Percentiles rank a stretch among this genome's conserved stretches.
Evolutionary conservation across 2,797 vertebrate genomes (phyloP).

Genomic region (Scomberomorus guttatus): DNA sequence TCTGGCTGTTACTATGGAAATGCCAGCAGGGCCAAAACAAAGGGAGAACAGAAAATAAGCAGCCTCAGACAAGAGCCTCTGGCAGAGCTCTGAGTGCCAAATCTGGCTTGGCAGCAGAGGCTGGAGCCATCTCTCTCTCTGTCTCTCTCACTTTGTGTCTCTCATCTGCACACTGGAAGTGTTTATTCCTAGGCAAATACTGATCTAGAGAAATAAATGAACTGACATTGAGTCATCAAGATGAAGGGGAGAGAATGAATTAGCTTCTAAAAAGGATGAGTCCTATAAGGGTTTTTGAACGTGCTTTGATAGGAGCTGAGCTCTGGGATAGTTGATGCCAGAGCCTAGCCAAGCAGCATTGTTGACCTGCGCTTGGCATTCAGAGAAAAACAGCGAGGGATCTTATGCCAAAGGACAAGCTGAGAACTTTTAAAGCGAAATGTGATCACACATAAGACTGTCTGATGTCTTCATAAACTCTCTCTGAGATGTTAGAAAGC

Average conservation of each 20-base stretch:
- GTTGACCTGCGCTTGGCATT: constrained; percentile 24
- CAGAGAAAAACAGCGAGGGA: constrained; percentile 7
- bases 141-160: constrained; percentile 15
- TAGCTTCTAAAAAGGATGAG: constrained; percentile 7
- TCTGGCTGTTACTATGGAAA: constrained; percentile 82
- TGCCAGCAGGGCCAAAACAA: constrained; percentile 73
- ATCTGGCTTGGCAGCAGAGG: constrained; percentile 61
- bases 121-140: constrained; percentile 33
- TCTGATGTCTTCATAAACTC: constrained; percentile 5
- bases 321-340: background rate
- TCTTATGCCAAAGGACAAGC: constrained; percentile 1
- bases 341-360: constrained; percentile 4
- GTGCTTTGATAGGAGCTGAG: constrained; percentile 22
- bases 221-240: background rate
- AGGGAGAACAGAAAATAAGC: constrained; percentile 70
- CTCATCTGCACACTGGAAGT: constrained; percentile 25
- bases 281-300: constrained; percentile 18
- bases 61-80: constrained; percentile 69
- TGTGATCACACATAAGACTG: background rate
- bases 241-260: constrained; percentile 42
- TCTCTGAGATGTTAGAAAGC: background rate
- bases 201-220: constrained; percentile 50
- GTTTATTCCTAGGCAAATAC: constrained; percentile 49
- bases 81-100: constrained; percentile 60
- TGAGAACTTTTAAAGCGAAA: constrained; percentile 29